Evolutionary conservation across 2,113 vertebrate genomes (phyloP).

Genomic region (Microcebus tavaratra): DNA sequence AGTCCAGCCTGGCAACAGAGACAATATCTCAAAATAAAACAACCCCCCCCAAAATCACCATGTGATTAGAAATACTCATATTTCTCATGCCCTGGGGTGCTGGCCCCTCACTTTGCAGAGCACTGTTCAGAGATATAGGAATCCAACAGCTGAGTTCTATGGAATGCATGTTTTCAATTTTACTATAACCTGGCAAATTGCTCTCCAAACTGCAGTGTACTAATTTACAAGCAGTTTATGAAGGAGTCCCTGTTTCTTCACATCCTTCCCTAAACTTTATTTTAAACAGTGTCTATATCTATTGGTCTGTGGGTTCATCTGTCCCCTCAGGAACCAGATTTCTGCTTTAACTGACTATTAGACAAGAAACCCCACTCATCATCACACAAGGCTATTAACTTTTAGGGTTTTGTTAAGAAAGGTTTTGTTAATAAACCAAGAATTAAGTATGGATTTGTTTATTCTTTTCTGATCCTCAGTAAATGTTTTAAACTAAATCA

Average conservation of each 20-base stretch:
- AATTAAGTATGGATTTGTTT: neutral
- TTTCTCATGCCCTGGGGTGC: neutral
- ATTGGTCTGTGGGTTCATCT: neutral
- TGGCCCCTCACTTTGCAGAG: neutral
- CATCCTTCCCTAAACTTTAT: neutral
- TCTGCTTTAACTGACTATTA: neutral
- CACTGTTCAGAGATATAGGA: neutral
- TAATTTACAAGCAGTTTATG: neutral
- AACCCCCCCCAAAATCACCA: neutral
- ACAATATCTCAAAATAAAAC: neutral
- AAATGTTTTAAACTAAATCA: slow-evolving; percentile 24
- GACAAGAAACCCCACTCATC: neutral
- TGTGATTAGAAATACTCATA: neutral
- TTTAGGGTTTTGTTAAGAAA: neutral
- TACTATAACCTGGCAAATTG: neutral
- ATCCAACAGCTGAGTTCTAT: neutral
- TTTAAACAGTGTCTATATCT: neutral
- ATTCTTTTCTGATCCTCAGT: neutral
- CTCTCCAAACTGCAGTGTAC: neutral
- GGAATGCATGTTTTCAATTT: neutral
- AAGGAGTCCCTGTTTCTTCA: slow-evolving; percentile 50
- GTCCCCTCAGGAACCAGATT: neutral
- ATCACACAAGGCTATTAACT: neutral
- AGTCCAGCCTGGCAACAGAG: neutral
- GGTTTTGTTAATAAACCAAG: neutral